Percentiles rank a stretch among this genome's conserved stretches.
These are phyloP conservation scores for Pseudonaja textilis DNA, from an alignment of 2,113 vertebrate genomes.

Conservation along the genomic window DNA sequence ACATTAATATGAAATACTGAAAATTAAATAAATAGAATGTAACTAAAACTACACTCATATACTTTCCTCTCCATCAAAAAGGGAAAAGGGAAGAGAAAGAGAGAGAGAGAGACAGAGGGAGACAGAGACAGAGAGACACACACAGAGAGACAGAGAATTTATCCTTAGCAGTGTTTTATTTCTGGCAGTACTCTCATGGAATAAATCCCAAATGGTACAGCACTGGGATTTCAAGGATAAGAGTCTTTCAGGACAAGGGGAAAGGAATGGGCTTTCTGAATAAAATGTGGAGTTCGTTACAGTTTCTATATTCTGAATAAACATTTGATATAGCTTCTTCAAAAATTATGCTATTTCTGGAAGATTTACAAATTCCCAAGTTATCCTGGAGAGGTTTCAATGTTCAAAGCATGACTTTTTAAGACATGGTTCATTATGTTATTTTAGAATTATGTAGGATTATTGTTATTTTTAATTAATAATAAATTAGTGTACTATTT, in stretches of 20 bases:
- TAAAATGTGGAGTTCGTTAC: neutral
- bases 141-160: neutral
- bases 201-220: neutral
- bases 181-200: neutral
- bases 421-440: slow-evolving; percentile 1
- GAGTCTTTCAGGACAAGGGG: neutral
- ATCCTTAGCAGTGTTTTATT: neutral
- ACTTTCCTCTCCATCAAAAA: neutral
- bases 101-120: neutral
- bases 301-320: neutral
- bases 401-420: neutral
- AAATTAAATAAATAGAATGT: neutral
- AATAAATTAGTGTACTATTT: neutral
- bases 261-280: neutral
- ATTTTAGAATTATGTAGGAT: neutral
- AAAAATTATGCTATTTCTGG: neutral
- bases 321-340: neutral
- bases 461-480: neutral
- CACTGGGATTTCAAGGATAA: neutral
- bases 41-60: neutral
- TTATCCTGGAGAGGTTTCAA: neutral
- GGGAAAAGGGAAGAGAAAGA: neutral
- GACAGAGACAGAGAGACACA: neutral
- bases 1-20: neutral
- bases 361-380: neutral